Base-by-base conservation (phyloP, 2,113 vertebrate species). In the Leptobrachium leishanense region DNA sequence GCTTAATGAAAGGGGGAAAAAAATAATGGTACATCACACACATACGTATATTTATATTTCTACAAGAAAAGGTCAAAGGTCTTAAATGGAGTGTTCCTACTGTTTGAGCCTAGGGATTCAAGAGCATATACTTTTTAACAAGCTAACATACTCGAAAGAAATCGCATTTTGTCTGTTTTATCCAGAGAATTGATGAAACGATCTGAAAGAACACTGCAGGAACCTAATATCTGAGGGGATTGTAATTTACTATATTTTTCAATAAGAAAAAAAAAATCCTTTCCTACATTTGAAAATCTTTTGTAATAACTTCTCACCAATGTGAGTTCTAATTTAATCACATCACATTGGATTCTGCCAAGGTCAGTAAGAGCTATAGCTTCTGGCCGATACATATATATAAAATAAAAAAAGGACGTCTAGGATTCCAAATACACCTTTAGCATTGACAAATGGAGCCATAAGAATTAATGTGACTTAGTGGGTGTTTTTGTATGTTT, bases 291-390 rank as follows among this genome's bases (percentile, higher is more conserved):
- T 74, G 78, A 74, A 81, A 81, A 81, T 74, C 78, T 81, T 81
- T 72, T 74, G 71, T 74, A 81, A 81, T 81, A 81, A 74, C 78
- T 81, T 68, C 72, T 81, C 40, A 62, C 78, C 78, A 20, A 81
- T 81, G 72, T 81, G 78, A 81, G 78, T 68, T 74, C 74, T 81
- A 81, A 74, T 81, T 74, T 81, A 81, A 81, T 81, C 78, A 80
- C 78, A 68, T 74, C 77, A 79, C 77, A 73, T 73, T 15, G 39
- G 20, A 74, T 80, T 80, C 71, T 80, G 78, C 71, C 68, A 80
- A 46, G 78, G 71, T 80, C 78, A 80, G 78, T 68, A 68, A 80
- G 71, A 80, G 71, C 53, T 44, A 80, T 80, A 74, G 71, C 78
- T 74, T 74, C 63, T 68, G 64, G 78, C 68, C 13, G n/a, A 31